Percentiles rank a stretch among this genome's conserved stretches.
phyloP scores from a whole-genome alignment of 2,888 invertebrate genomes.

The Unio pictorum region DNA sequence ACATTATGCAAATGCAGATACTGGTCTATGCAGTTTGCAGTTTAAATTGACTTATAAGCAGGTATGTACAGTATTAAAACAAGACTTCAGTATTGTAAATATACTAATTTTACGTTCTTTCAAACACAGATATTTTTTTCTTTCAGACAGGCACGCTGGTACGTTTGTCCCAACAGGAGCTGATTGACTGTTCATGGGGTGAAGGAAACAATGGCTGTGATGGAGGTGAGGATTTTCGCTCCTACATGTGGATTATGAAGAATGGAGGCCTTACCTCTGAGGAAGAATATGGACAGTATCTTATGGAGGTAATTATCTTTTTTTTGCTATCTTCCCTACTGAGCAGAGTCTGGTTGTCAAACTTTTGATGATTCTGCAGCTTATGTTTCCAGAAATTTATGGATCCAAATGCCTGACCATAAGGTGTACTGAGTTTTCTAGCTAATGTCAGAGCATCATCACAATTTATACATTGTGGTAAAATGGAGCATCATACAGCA shows the following conservation, averaged over 20 bases:
- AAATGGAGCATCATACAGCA: no score
- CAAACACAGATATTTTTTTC: no score
- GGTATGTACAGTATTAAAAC: no score
- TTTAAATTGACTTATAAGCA: no score
- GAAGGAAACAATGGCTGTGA: conserved; percentile 94
- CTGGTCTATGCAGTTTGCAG: no score
- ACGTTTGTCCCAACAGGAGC: conserved; percentile 91
- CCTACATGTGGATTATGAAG: conserved; percentile 93
- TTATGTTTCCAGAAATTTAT: no score
- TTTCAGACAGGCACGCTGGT: conserved; percentile 79
- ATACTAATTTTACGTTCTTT: not conserved
- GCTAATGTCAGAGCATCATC: no score
- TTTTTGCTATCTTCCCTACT: not conserved
- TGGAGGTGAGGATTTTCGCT: conserved; percentile 96
- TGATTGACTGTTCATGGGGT: conserved; percentile 97
- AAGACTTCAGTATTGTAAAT: not conserved
- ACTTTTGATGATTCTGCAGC: no score
- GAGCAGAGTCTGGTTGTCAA: not conserved
- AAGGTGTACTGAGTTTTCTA: no score
- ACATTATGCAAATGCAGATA: no score
- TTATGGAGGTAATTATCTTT: conserved; percentile 81
- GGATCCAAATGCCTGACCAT: no score
- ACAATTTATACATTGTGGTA: no score
- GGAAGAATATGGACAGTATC: conserved; percentile 91
- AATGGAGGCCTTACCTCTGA: conserved; percentile 90